phyloP scores from a whole-genome alignment of 2,888 invertebrate species.

The Phalera bucephala region DNA sequence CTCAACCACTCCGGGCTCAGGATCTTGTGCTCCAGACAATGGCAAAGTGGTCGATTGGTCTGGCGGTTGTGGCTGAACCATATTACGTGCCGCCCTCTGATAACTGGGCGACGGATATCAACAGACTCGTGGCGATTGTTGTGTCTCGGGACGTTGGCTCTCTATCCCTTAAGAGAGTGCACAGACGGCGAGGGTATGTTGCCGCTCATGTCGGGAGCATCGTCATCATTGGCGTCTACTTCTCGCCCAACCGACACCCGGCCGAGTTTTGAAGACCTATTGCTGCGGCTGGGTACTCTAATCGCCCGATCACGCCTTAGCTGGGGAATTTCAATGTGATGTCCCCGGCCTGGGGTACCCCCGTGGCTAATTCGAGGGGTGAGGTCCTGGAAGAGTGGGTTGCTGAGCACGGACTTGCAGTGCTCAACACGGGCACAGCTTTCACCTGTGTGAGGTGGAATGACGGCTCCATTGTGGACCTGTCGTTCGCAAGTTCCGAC shows the following conservation, averaged over 20 bases:
- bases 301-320: neutral
- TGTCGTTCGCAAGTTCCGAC: neutral
- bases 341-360: conserved; percentile 18
- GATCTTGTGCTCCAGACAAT: conserved; percentile 5
- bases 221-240: conserved; percentile 17
- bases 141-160: conserved; percentile 4
- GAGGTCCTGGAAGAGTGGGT: neutral
- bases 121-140: conserved; percentile 1
- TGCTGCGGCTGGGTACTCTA: conserved; percentile 3
- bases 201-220: conserved; percentile 3
- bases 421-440: neutral
- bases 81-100: neutral
- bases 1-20: conserved; percentile 9
- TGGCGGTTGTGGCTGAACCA: conserved; percentile 6
- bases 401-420: neutral
- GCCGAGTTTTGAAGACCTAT: conserved; percentile 20
- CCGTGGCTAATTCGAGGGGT: neutral
- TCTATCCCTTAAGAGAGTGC: neutral
- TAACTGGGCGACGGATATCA: neutral
- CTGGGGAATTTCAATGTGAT: conserved; percentile 21
- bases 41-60: conserved; percentile 5
- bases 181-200: conserved; percentile 14
- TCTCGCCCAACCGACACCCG: conserved; percentile 20
- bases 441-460: neutral
- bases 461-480: neutral